Percentiles rank a stretch among this genome's conserved stretches.
phyloP scores from a whole-genome alignment of 2,797 vertebrate species.

The Ibycter americanus region DNA sequence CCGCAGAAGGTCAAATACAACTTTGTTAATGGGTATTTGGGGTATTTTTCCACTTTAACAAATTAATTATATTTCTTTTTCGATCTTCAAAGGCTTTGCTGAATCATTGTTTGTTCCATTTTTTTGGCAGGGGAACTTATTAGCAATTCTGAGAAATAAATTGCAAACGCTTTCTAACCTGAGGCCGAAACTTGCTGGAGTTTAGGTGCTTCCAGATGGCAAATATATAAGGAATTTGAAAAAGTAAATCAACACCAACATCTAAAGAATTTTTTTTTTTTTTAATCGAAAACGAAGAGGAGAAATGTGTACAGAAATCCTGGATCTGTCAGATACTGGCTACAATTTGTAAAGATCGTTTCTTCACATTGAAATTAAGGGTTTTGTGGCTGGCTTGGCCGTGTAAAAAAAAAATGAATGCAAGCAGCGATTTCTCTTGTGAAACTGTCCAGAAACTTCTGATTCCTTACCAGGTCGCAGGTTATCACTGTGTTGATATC shows the following conservation, averaged over 20 bases:
- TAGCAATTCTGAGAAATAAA: background rate
- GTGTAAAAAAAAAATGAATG: background rate
- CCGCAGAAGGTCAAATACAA: background rate
- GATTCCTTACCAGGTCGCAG: background rate
- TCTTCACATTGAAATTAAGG: background rate
- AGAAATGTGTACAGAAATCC: background rate
- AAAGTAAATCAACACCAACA: background rate
- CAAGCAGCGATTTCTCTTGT: background rate
- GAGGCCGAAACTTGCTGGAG: background rate
- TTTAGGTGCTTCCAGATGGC: background rate
- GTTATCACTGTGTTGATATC: rapidly evolving
- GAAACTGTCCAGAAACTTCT: background rate
- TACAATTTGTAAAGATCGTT: background rate
- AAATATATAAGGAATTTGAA: background rate
- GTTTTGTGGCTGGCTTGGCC: background rate
- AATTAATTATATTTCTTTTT: conserved; percentile 25
- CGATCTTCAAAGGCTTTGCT: conserved; percentile 26
- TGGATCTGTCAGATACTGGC: background rate
- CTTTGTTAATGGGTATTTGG: background rate
- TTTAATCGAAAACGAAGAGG: background rate
- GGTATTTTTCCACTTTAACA: background rate
- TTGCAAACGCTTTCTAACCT: background rate
- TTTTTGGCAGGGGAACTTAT: background rate
- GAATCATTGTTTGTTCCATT: background rate
- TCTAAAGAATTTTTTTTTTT: background rate